Conservation (phyloP, 2,797 vertebrate species). For the Pangasius djambal region DNA sequence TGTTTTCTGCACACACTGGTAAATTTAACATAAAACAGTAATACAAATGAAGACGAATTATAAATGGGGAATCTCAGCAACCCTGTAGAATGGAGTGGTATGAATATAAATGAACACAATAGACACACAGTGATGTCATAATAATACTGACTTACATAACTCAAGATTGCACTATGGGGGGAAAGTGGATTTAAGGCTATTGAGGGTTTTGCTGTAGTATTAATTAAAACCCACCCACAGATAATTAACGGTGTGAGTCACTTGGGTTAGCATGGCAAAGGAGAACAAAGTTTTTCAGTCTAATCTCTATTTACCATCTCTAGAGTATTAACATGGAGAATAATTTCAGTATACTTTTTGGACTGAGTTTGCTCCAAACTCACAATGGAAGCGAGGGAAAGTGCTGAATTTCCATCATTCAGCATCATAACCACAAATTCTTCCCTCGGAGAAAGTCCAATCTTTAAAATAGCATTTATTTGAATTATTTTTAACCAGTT, state of each 20-base stretch:
- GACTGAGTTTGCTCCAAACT: not conserved
- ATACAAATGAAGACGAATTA: not conserved
- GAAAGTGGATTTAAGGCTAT: not conserved
- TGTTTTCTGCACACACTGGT: conserved; percentile 4
- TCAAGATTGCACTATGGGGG: not conserved
- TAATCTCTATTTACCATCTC: not conserved
- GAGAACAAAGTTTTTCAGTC: not conserved
- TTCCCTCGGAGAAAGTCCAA: too few species aligned
- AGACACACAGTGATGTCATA: not conserved
- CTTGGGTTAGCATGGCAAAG: not conserved
- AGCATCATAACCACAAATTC: too few species aligned
- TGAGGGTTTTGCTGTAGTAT: not conserved
- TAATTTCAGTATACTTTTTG: not conserved
- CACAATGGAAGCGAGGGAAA: not conserved
- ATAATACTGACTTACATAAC: not conserved
- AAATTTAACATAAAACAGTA: conserved; percentile 2
- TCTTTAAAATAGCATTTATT: too few species aligned
- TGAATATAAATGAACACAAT: conserved; percentile 16
- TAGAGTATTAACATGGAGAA: not conserved
- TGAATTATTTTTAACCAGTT: too few species aligned
- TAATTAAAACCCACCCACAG: not conserved
- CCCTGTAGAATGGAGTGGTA: not conserved
- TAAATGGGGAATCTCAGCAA: conserved; percentile 7
- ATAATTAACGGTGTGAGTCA: not conserved
- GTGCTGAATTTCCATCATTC: not conserved